Percentiles rank a stretch among this genome's conserved stretches.
Evolutionary conservation across 1,140 invertebrate species (phyloP).

Genomic region (Sycophila sp.): DNA sequence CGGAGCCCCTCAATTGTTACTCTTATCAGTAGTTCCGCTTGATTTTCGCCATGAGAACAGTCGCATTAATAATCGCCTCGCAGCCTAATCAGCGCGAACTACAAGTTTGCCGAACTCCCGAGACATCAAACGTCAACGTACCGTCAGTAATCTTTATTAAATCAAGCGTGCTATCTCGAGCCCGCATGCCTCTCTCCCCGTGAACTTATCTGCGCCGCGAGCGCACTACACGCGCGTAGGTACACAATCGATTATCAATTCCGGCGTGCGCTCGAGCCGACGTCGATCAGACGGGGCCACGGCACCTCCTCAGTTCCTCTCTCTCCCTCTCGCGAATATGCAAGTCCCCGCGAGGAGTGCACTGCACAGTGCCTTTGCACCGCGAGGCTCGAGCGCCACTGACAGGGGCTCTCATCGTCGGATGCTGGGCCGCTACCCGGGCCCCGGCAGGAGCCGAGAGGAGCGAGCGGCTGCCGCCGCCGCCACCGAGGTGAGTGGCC

Average conservation of each 20-base stretch:
- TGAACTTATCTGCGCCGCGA: no score
- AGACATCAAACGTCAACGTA: no score
- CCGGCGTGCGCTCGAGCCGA: not conserved
- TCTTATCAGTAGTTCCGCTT: no score
- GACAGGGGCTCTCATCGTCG: slow-evolving; percentile 14
- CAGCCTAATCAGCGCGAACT: no score
- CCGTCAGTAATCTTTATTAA: no score
- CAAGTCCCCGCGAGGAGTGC: no score
- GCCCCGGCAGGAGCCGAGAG: not conserved
- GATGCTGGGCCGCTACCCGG: not conserved
- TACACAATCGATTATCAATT: not conserved
- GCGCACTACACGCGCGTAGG: not conserved
- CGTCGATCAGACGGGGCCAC: not conserved
- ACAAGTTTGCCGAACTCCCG: no score
- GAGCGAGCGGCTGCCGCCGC: not conserved
- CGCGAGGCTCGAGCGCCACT: slow-evolving; percentile 11
- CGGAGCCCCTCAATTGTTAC: no score
- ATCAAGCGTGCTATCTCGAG: no score
- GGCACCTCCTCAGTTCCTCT: not conserved
- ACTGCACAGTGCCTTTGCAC: not conserved
- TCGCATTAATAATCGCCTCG: no score
- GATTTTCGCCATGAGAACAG: no score
- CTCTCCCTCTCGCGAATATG: not conserved
- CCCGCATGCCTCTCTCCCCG: no score
- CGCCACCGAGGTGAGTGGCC: slow-evolving; percentile 33